Evolutionary conservation across 2,113 vertebrate species (phyloP), one percentile per base, ranked within the genome.

Genomic region (Ictalurus punctatus): DNA sequence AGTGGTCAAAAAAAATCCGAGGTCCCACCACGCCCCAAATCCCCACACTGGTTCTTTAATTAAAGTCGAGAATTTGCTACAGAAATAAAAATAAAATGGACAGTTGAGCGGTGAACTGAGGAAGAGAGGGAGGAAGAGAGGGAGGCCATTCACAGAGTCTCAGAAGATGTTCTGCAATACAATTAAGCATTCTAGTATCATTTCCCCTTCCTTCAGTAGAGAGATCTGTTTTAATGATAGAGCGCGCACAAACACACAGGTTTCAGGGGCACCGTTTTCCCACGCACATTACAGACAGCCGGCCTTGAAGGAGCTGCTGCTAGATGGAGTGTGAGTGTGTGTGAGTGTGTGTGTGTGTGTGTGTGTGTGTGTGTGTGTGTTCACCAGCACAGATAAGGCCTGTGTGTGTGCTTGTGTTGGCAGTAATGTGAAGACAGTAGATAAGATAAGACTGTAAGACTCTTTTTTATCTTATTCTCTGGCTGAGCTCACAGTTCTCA

Each of bases 141-240:
- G 30, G 71, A 48, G n/a, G 58, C 13, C 16, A 21, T 21, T 19
- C 21, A 63, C 30, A 76, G 21, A 81, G 59, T 34, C 27, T 5
- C 14, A 40, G 37, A 69, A 59, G 69, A 94, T 94, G 92, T 76
- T 40, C 65, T 59, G 84, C 86, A 84, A 79, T 69, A 54, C 69
- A 69, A 25, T 83, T 63, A 84, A 34, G 2, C 91, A 92, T 95
- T 94, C 94, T 85, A 84, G 89, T 87, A 89, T 90, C 81, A 90
- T 93, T 27, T 86, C 91, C n/a, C 86, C 89, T 92, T 86, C 89
- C 93, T 95, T 93, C 93, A 94, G 94, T 93, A 92, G 90, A 93
- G 93, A 92, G 88, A 89, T 82, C 91, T 88, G 79, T 91, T 93
- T 94, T 92, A 93, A 94, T 91, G 90, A 90, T 90, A 92, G n/a